Conservation (phyloP, 2,113 vertebrate species). For the Elephantulus edwardii region DNA sequence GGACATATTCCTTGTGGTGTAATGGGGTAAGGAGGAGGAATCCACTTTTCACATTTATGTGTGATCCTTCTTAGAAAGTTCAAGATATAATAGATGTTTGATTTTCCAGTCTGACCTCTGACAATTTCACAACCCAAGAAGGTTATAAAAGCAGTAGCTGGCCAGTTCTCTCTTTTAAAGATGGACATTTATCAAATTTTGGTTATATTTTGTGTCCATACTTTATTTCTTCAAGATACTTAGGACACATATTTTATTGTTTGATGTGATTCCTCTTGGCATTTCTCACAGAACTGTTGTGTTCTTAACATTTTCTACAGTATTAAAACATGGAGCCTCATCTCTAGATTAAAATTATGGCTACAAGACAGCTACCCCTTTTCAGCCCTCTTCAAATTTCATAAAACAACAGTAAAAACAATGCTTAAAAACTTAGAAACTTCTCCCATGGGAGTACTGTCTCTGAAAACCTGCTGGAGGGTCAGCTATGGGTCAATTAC, state of each 20-base stretch:
- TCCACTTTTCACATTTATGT: background rate
- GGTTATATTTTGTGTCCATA: background rate
- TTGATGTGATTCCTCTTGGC: background rate
- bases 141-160: background rate
- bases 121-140: background rate
- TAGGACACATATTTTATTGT: background rate
- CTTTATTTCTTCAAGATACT: background rate
- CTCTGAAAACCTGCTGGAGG: no score
- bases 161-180: background rate
- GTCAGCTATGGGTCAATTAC: no score
- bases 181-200: rapidly evolving
- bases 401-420: background rate
- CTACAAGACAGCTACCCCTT: no score
- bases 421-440: no score
- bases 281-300: background rate
- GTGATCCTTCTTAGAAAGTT: background rate
- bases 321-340: no score
- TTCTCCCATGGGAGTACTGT: no score
- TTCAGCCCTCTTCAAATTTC: background rate
- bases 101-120: background rate
- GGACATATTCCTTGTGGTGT: background rate
- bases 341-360: background rate
- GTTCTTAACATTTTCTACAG: background rate
- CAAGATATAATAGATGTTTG: background rate
- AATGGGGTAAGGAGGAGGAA: rapidly evolving